phyloP scores from a whole-genome alignment of 2,797 vertebrate genomes.

The Acanthopagrus latus region DNA sequence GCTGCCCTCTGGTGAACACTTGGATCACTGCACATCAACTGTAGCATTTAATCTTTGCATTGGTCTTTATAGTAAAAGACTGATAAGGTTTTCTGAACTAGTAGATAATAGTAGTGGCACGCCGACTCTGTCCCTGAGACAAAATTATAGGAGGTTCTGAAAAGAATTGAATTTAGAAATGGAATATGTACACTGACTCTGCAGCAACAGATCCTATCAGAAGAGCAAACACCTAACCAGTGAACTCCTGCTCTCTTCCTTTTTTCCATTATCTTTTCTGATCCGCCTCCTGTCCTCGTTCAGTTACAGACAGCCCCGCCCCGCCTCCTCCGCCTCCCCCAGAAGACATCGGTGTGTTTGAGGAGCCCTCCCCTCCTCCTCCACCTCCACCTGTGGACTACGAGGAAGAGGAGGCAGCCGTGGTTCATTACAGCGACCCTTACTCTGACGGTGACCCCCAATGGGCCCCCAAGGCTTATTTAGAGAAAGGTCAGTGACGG shows the following conservation, averaged over 20 bases:
- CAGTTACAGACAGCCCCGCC: conserved; percentile 98
- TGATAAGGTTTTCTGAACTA: not conserved
- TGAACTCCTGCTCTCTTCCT: not conserved
- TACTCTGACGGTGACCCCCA: conserved; percentile 97
- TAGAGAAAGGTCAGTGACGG: conserved; percentile 93
- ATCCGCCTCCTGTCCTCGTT: conserved; percentile 24
- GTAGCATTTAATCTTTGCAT: no score
- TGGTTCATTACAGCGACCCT: conserved; percentile 96
- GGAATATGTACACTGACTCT: not conserved
- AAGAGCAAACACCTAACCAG: not conserved
- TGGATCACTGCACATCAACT: not conserved
- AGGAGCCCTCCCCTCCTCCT: conserved; percentile 95
- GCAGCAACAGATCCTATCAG: conserved; percentile 5
- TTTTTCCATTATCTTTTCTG: not conserved
- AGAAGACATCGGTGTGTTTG: conserved; percentile 94
- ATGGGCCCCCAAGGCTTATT: conserved; percentile 96
- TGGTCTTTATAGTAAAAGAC: not conserved
- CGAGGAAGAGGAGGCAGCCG: conserved; percentile 95
- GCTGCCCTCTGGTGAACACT: conserved; percentile 67
- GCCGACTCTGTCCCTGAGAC: not conserved
- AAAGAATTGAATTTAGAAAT: not conserved
- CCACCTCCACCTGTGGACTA: conserved; percentile 98
- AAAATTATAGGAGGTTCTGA: not conserved
- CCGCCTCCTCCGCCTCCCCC: conserved; percentile 97
- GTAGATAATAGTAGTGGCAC: not conserved